Base-by-base conservation (phyloP, 2,797 vertebrate genomes). In the Sardinella longiceps region DNA sequence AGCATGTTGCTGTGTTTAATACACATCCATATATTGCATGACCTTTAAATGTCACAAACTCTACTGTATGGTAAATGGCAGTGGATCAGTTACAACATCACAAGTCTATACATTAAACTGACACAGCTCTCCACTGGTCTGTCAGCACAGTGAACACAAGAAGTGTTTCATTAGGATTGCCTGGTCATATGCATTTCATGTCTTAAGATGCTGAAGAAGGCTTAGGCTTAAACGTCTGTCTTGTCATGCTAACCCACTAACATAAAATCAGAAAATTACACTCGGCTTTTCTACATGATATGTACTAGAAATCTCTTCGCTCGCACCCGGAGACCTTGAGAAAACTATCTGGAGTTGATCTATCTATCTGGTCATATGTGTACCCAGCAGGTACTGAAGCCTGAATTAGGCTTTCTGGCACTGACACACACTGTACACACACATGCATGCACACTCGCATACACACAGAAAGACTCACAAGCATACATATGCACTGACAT, bases 381-480 rank as follows among this genome's bases (percentile, higher is more conserved):
- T 1, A 30, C 60, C 10, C 28, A 33, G 28, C 60, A 66, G 28
- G 28, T 33, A 12, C 12, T 66, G 60, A 28, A 66, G 11, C 28
- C 60, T 66, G 60, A 2, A 30, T 30, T 66, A 11, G 56, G 2
- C 56, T 25, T n/a, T 60, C 23, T 60, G 56, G 56, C 23, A n/a
- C 2, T 43, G 43, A 4, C 56, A 25, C 23, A n/a, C n/a, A n/a
- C n/a, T n/a, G n/a, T n/a, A n/a, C 46, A 48, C 6, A 53, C 51
- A 23, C 15, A 53, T 18, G 23, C 51, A 48, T 10, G 11, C 53
- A 14, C 25, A 12, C 60, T 11, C n/a, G 30, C 60, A 63, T 25
- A 30, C 25, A 63, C 58, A 63, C 58, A 63, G n/a, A n/a, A n/a
- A n/a, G n/a, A n/a, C n/a, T n/a, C 58, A 63, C 58, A 63, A n/a